phyloP scores from a whole-genome alignment of 2,113 vertebrate species.

The Equus quagga region DNA sequence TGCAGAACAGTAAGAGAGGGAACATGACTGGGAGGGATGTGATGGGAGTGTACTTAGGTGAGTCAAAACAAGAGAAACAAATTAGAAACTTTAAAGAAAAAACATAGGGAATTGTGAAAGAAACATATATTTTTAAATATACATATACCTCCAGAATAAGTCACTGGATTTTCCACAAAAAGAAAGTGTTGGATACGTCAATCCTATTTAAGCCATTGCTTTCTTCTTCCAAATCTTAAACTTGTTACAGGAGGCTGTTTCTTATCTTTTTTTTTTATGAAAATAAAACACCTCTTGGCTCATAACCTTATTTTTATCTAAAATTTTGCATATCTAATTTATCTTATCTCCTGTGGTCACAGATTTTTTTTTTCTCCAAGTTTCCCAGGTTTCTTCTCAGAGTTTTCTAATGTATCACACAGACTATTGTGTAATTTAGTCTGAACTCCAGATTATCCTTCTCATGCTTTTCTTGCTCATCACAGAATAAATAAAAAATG shows the following conservation, averaged over 20 bases:
- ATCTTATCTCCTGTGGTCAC: neutral
- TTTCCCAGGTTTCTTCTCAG: neutral
- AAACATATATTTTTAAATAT: neutral
- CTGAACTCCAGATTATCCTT: neutral
- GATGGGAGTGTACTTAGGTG: no score
- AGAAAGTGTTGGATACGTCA: no score
- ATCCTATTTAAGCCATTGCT: neutral
- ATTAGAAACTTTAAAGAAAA: neutral
- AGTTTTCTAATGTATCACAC: neutral
- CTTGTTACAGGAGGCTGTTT: neutral
- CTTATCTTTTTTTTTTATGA: slow-evolving; percentile 47
- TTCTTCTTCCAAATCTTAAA: neutral
- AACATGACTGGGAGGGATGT: neutral
- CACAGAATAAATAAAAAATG: neutral
- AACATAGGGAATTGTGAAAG: neutral
- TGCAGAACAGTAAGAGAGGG: neutral
- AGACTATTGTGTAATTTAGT: neutral
- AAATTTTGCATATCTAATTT: neutral
- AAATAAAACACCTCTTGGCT: neutral
- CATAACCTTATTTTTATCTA: slow-evolving; percentile 8
- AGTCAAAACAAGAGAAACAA: neutral
- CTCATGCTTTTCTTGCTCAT: neutral
- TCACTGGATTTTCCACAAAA: neutral
- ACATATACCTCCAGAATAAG: neutral
- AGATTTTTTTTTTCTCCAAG: neutral